phyloP scores from a whole-genome alignment of 2,888 invertebrate species.

The Eubasilissa splendida region DNA sequence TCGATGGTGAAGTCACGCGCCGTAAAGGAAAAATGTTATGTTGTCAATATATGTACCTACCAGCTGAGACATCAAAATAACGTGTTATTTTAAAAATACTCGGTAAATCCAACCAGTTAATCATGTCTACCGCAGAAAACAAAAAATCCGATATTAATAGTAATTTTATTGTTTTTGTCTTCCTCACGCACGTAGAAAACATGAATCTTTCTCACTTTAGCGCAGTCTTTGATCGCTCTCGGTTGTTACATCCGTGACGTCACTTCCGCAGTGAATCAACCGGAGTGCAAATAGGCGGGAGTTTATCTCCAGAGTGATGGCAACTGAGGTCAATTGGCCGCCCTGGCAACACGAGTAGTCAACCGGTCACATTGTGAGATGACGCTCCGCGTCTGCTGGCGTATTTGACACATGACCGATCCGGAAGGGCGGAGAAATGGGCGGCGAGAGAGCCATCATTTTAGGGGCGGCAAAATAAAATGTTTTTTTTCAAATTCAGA shows the following conservation, averaged over 20 bases:
- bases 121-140: no score
- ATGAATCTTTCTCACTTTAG: background rate
- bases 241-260: conserved; percentile 19
- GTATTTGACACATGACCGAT: background rate
- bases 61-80: no score
- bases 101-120: no score
- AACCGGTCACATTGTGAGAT: conserved; percentile 12
- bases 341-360: conserved; percentile 30
- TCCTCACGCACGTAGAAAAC: background rate
- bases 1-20: no score
- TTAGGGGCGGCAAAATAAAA: no score
- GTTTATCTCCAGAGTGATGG: conserved; percentile 55
- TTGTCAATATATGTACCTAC: no score
- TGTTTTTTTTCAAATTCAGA: no score
- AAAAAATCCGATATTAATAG: no score
- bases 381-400: background rate
- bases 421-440: no score
- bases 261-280: conserved; percentile 31
- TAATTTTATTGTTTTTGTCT: background rate
- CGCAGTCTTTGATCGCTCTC: background rate
- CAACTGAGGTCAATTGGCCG: conserved; percentile 57
- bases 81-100: no score
- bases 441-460: no score
- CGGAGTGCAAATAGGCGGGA: conserved; percentile 46
- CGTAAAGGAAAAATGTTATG: no score